phyloP scores from a whole-genome alignment of 2,113 vertebrate genomes.

The Seriola dumerili region DNA sequence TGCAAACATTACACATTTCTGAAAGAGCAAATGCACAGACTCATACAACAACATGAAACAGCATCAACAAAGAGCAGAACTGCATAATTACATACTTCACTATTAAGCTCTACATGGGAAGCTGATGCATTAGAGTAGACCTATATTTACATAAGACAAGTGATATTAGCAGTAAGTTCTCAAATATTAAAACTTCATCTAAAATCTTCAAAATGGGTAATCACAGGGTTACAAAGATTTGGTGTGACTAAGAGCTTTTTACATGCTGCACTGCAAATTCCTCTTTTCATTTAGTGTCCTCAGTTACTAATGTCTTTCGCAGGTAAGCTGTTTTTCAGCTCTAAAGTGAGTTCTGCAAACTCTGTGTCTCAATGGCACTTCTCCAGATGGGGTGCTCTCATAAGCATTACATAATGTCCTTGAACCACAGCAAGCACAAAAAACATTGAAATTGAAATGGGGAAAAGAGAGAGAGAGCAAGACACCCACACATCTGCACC shows the following conservation, averaged over 20 bases:
- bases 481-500: constrained; percentile 76
- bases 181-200: constrained; percentile 5
- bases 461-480: constrained; percentile 41
- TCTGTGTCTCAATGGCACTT: constrained; percentile 70
- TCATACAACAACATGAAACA: constrained; percentile 20
- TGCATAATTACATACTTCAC: neutral
- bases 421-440: constrained; percentile 69
- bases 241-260: constrained; percentile 3
- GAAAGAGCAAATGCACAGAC: constrained; percentile 23
- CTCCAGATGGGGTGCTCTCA: constrained; percentile 77
- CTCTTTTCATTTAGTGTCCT: constrained; percentile 37
- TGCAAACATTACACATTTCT: constrained; percentile 44
- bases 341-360: constrained; percentile 67
- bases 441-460: constrained; percentile 60
- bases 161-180: neutral
- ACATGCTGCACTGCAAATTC: constrained; percentile 12
- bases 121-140: neutral
- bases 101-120: neutral
- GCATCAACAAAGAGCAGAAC: constrained; percentile 3
- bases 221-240: neutral
- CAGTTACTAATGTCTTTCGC: constrained; percentile 57
- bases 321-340: constrained; percentile 48
- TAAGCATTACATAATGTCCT: constrained; percentile 78
- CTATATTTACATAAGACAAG: neutral
- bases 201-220: neutral